These are phyloP conservation scores for Chrysemys picta DNA, from an alignment of 2,113 vertebrate genomes.

Conservation along the genomic window DNA sequence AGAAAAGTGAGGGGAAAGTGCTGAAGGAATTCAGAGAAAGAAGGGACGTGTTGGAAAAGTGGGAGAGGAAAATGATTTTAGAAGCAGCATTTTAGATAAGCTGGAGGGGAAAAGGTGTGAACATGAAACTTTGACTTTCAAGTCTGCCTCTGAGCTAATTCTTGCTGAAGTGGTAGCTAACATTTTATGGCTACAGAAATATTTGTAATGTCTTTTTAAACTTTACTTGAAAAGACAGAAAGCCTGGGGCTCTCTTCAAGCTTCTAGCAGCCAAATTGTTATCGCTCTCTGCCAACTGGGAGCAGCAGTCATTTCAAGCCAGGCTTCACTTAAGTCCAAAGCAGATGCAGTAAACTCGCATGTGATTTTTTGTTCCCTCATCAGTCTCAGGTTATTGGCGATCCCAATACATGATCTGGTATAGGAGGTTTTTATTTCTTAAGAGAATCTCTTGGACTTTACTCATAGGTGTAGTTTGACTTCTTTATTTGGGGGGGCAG, in stretches of 20 bases:
- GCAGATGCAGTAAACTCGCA: constrained; percentile 17
- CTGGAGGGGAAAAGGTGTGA: neutral
- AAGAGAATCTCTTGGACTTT: constrained; percentile 23
- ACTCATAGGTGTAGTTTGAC: neutral
- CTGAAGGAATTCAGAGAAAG: neutral
- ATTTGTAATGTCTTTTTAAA: neutral
- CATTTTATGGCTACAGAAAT: neutral
- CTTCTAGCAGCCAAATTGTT: constrained; percentile 17
- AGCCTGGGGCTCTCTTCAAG: rapidly evolving
- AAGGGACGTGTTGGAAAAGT: neutral
- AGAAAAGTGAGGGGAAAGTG: neutral
- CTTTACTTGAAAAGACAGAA: neutral
- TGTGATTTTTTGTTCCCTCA: constrained; percentile 44
- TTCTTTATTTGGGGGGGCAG: neutral
- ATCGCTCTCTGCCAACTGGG: neutral
- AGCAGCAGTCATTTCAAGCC: constrained; percentile 22
- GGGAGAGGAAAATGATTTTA: neutral
- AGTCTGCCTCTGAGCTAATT: neutral
- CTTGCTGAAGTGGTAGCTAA: neutral
- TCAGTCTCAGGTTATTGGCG: constrained; percentile 1
- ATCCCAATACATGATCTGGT: neutral
- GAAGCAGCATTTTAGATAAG: neutral
- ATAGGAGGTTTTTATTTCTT: neutral
- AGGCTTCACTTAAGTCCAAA: constrained; percentile 17
- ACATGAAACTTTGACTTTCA: neutral